Percentiles rank a stretch among this genome's conserved stretches.
These are phyloP conservation scores for Ceratoteleas bidentatus DNA, from an alignment of 1,140 invertebrate species.

Conservation along the genomic window DNA sequence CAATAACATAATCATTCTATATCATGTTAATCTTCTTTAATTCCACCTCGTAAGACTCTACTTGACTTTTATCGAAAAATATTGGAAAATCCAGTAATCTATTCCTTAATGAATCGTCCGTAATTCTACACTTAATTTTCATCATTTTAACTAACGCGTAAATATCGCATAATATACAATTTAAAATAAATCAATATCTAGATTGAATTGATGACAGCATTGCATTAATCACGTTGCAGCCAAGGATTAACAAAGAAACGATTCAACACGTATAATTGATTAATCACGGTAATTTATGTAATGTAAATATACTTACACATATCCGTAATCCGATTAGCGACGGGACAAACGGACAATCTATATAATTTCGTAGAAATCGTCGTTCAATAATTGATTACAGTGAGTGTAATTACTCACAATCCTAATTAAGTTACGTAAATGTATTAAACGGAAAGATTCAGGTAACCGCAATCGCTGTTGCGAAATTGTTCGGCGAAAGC, in stretches of 20 bases:
- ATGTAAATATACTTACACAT: slow-evolving; percentile 8
- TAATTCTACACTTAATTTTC: no score
- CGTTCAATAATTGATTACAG: slow-evolving; percentile 15
- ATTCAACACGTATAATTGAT: slow-evolving; percentile 10
- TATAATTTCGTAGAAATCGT: slow-evolving; percentile 21
- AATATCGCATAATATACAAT: neutral
- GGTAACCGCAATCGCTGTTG: neutral
- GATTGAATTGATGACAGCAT: neutral
- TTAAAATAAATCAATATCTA: neutral
- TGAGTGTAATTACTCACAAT: neutral
- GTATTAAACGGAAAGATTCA: neutral
- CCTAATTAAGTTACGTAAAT: neutral
- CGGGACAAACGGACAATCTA: neutral
- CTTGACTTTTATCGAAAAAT: no score
- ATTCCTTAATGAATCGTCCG: no score
- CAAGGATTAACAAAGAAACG: slow-evolving; percentile 11
- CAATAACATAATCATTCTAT: no score
- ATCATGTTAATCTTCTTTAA: no score
- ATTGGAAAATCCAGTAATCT: no score
- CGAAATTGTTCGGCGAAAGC: neutral
- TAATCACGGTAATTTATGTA: slow-evolving; percentile 15
- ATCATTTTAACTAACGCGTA: neutral
- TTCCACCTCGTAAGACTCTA: no score
- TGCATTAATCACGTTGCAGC: neutral
- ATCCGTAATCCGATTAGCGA: slow-evolving; percentile 3